Conservation (phyloP, 2,113 vertebrate genomes). For the Coptodon rendalli region DNA sequence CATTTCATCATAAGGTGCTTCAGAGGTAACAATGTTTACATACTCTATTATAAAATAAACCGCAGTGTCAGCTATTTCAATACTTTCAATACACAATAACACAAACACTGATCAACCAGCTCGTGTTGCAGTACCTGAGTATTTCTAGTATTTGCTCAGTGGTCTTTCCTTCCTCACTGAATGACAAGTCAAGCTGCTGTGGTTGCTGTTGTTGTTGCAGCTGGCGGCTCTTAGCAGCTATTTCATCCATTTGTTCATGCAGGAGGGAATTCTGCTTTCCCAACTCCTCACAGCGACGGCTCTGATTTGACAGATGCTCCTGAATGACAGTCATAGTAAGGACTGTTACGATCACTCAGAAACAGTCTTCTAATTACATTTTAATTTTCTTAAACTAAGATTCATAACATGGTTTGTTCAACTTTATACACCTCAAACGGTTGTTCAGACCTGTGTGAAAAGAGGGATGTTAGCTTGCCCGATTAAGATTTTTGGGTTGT, state of each 20-base stretch:
- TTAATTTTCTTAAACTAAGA: background rate
- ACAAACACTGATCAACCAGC: background rate
- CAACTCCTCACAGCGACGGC: slow-evolving; percentile 77
- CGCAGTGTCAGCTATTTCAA: background rate
- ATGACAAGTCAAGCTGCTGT: slow-evolving; percentile 72
- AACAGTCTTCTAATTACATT: background rate
- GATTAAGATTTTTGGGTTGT: background rate
- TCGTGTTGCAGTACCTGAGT: slow-evolving; percentile 66
- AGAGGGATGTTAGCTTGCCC: background rate
- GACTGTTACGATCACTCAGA: background rate
- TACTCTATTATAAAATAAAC: background rate
- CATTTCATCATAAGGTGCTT: background rate
- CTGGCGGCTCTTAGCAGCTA: slow-evolving; percentile 75
- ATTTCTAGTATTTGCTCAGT: slow-evolving; percentile 90
- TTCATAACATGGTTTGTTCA: background rate
- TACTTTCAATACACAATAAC: background rate
- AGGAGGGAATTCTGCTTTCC: slow-evolving; percentile 85
- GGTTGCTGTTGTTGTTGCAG: slow-evolving; percentile 48
- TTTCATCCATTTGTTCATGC: slow-evolving; percentile 86
- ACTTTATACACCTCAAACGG: background rate
- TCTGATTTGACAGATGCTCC: slow-evolving; percentile 79
- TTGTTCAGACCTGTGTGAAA: background rate
- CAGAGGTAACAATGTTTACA: background rate
- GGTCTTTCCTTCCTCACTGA: slow-evolving; percentile 87
- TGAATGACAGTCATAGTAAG: slow-evolving; percentile 16